These are phyloP conservation scores for Phainopepla nitens DNA, from an alignment of 2,113 vertebrate genomes.

Conservation along the genomic window DNA sequence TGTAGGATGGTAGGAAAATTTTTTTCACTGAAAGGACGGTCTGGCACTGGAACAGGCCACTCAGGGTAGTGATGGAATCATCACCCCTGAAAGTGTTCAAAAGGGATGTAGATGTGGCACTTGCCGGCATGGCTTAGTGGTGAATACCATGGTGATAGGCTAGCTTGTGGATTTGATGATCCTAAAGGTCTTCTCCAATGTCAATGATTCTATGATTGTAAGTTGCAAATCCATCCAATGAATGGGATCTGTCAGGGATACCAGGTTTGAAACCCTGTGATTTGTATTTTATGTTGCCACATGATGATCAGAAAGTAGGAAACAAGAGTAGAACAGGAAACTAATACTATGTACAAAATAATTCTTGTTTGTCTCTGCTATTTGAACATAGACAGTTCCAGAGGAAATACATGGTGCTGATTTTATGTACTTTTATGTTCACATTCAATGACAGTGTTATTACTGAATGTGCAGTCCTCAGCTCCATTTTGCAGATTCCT, in stretches of 20 bases:
- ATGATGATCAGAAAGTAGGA: neutral
- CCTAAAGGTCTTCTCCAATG: neutral
- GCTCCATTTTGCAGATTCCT: neutral
- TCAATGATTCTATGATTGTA: neutral
- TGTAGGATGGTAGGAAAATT: neutral
- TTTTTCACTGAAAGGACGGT: neutral
- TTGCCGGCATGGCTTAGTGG: neutral
- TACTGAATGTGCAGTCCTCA: neutral
- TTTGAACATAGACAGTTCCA: neutral
- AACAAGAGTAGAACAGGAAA: neutral
- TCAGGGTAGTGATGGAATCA: accelerated
- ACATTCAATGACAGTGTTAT: neutral
- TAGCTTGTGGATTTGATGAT: neutral
- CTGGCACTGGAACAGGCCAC: neutral
- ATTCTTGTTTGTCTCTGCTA: neutral
- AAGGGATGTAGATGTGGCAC: neutral
- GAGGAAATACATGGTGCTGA: neutral
- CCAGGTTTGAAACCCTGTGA: accelerated
- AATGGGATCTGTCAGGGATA: neutral
- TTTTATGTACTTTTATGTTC: neutral
- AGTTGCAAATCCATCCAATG: neutral
- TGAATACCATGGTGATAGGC: neutral
- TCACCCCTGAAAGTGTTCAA: neutral
- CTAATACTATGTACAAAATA: neutral
- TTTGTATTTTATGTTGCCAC: neutral